These are phyloP conservation scores for Mercenaria mercenaria DNA, from an alignment of 1,140 invertebrate species.

Conservation along the genomic window DNA sequence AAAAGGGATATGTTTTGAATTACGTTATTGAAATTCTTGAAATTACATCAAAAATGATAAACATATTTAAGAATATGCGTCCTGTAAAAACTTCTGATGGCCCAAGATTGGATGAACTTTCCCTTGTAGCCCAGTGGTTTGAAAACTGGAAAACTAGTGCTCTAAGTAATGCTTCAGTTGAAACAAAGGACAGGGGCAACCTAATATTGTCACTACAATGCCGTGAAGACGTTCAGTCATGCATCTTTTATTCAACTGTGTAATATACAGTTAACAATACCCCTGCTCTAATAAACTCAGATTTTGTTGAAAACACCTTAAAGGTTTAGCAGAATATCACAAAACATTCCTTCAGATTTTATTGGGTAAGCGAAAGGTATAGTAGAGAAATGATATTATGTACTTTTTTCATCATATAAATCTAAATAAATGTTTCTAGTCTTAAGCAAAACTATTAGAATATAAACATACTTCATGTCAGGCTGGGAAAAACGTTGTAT, in stretches of 20 bases:
- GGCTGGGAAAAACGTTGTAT: too few species aligned
- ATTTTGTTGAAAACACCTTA: slow-evolving; percentile 62
- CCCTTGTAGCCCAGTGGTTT: neutral
- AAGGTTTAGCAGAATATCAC: too few species aligned
- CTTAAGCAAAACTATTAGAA: too few species aligned
- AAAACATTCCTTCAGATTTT: too few species aligned
- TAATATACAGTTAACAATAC: neutral
- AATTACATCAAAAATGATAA: neutral
- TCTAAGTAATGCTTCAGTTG: neutral
- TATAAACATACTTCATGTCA: too few species aligned
- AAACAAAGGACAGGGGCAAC: slow-evolving; percentile 33
- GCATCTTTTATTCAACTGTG: slow-evolving; percentile 47
- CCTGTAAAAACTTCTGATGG: neutral
- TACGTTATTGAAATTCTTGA: neutral
- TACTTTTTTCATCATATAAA: too few species aligned
- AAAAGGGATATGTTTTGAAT: neutral
- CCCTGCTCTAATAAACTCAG: slow-evolving; percentile 64
- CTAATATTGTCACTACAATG: slow-evolving; percentile 48
- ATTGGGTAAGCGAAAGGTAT: too few species aligned
- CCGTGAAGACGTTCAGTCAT: slow-evolving; percentile 58
- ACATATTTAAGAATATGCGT: neutral
- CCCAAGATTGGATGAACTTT: neutral
- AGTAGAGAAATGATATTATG: too few species aligned
- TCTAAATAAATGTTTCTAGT: too few species aligned
- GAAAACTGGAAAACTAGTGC: neutral